phyloP scores from a whole-genome alignment of 1,140 invertebrate genomes.

The Neodiprion fabricii region DNA sequence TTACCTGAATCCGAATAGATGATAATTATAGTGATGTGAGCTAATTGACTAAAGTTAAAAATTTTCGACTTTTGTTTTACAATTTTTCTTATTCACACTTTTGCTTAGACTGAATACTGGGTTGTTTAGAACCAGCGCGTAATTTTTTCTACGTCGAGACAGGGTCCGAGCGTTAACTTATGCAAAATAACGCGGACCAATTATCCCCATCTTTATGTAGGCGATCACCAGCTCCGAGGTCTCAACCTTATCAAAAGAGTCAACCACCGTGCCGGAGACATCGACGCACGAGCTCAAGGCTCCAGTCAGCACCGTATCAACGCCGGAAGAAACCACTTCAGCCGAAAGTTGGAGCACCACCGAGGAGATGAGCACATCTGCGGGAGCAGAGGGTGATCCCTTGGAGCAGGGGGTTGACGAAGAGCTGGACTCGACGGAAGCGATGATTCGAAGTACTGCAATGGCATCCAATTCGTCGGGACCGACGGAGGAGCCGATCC shows the following conservation, averaged over 20 bases:
- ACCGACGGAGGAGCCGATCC: conserved; percentile 27
- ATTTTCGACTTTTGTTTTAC: too few relatives aligned
- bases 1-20: too few relatives aligned
- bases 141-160: too few relatives aligned
- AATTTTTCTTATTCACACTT: too few relatives aligned
- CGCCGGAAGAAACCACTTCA: background rate
- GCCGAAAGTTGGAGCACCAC: too few relatives aligned
- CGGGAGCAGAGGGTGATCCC: background rate
- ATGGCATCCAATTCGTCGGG: background rate
- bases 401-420: background rate
- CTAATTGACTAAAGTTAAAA: too few relatives aligned
- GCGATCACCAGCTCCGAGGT: background rate
- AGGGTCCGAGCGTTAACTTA: too few relatives aligned
- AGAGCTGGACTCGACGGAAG: background rate
- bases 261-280: background rate
- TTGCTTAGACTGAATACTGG: too few relatives aligned
- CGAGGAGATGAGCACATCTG: background rate
- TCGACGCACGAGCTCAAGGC: background rate
- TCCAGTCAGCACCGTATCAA: too few relatives aligned
- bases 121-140: too few relatives aligned
- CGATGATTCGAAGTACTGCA: background rate
- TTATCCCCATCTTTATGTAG: background rate
- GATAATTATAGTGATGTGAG: too few relatives aligned
- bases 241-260: background rate
- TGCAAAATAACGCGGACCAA: too few relatives aligned